phyloP scores from a whole-genome alignment of 2,888 invertebrate genomes.

The Choreutis nemorana region DNA sequence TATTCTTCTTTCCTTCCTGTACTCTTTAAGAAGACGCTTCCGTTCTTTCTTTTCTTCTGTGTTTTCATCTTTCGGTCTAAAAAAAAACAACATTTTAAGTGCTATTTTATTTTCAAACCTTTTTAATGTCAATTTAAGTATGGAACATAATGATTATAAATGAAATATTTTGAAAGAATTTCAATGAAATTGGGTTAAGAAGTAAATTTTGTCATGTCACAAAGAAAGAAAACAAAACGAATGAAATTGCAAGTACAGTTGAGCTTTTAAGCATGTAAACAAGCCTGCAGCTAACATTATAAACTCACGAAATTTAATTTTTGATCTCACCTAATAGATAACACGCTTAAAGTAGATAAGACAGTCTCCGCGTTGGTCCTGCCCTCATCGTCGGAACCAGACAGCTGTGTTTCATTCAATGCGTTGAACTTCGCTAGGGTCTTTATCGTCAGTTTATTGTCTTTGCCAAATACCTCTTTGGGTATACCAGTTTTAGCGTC shows the following conservation, averaged over 20 bases:
- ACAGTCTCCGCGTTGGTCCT: conserved; percentile 71
- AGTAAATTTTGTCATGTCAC: too few relatives aligned
- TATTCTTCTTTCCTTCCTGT: conserved; percentile 77
- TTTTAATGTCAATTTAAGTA: too few relatives aligned
- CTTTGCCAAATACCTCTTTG: conserved; percentile 68
- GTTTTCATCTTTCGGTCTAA: conserved; percentile 78
- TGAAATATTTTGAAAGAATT: too few relatives aligned
- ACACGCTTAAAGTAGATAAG: conserved; percentile 71
- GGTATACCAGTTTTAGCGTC: conserved; percentile 79
- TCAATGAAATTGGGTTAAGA: too few relatives aligned
- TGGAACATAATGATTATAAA: too few relatives aligned
- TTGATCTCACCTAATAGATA: conserved; percentile 71
- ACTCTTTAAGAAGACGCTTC: conserved; percentile 81
- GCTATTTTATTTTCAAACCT: too few relatives aligned
- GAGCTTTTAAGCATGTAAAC: too few relatives aligned
- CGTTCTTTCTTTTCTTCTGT: conserved; percentile 79
- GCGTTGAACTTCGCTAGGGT: conserved; percentile 72
- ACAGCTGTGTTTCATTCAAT: conserved; percentile 18
- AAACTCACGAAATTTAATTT: too few relatives aligned
- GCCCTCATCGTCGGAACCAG: conserved; percentile 39
- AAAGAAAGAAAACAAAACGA: too few relatives aligned
- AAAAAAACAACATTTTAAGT: conserved; percentile 12
- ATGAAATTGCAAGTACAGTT: too few relatives aligned
- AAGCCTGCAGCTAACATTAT: too few relatives aligned
- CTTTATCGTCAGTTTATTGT: conserved; percentile 73